These are phyloP conservation scores for Bubo scandiacus DNA, from an alignment of 2,113 vertebrate species.

Conservation along the genomic window DNA sequence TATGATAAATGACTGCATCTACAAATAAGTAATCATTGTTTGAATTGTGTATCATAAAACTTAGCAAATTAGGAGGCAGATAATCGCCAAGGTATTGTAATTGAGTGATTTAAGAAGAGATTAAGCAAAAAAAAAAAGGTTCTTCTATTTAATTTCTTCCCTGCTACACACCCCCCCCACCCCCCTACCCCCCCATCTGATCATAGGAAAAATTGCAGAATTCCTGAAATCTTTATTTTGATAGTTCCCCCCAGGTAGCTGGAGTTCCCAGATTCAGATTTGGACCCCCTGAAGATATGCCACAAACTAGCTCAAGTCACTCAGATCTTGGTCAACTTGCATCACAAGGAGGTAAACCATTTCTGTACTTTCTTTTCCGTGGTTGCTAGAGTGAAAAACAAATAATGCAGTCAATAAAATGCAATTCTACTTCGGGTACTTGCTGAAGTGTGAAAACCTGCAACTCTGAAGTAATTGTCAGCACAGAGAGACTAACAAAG, in stretches of 20 bases:
- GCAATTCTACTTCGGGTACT: not conserved
- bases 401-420: not conserved
- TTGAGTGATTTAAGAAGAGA: not conserved
- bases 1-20: not conserved
- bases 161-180: accelerated
- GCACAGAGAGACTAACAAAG: not conserved
- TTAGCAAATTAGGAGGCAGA: not conserved
- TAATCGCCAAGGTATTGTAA: not conserved
- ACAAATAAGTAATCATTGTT: not conserved
- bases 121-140: not conserved
- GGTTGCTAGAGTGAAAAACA: not conserved
- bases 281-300: slow-evolving; percentile 87
- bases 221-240: not conserved
- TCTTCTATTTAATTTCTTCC: not conserved
- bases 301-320: slow-evolving; percentile 90
- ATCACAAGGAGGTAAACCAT: slow-evolving; percentile 90
- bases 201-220: not conserved
- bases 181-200: accelerated
- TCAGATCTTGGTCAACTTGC: slow-evolving; percentile 93
- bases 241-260: slow-evolving; percentile 91
- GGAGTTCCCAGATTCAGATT: slow-evolving; percentile 92
- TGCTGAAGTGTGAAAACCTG: not conserved
- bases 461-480: not conserved
- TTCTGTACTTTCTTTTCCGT: not conserved
- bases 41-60: not conserved